phyloP scores from a whole-genome alignment of 2,797 vertebrate species.

The Enteromius radiatus region DNA sequence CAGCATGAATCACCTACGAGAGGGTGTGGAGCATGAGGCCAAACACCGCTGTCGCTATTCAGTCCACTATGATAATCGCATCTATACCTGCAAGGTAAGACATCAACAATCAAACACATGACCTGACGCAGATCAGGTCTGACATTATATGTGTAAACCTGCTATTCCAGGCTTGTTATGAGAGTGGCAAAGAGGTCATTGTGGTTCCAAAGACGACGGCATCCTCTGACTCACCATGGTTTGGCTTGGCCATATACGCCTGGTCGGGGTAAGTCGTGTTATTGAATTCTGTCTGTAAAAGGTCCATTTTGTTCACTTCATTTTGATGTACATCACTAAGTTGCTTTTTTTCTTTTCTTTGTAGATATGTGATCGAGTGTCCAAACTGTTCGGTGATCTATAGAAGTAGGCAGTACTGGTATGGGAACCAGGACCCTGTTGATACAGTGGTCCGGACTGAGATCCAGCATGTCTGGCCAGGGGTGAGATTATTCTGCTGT shows the following conservation, averaged over 20 bases:
- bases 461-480: conserved; percentile 97
- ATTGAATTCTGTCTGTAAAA: not conserved
- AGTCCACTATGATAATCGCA: conserved; percentile 94
- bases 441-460: conserved; percentile 97
- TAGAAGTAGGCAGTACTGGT: conserved; percentile 97
- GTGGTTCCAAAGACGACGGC: conserved; percentile 98
- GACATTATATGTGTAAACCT: conserved; percentile 47
- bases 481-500: conserved; percentile 78
- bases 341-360: not conserved
- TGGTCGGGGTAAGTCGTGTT: conserved; percentile 94
- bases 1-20: conserved; percentile 98
- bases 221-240: conserved; percentile 97
- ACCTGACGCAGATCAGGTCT: not conserved
- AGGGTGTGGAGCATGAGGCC: conserved; percentile 89
- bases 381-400: conserved; percentile 96
- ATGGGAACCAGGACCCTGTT: conserved; percentile 98
- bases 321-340: not conserved
- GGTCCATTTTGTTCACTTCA: not conserved
- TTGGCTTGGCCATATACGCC: conserved; percentile 96
- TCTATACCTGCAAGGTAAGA: conserved; percentile 96
- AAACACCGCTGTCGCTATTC: conserved; percentile 95
- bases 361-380: conserved; percentile 96
- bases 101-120: not conserved
- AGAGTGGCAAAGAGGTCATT: conserved; percentile 94
- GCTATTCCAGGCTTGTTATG: conserved; percentile 88